Conservation (phyloP, 2,888 invertebrate genomes). For the Sinopyrophorus schimmeli region DNA sequence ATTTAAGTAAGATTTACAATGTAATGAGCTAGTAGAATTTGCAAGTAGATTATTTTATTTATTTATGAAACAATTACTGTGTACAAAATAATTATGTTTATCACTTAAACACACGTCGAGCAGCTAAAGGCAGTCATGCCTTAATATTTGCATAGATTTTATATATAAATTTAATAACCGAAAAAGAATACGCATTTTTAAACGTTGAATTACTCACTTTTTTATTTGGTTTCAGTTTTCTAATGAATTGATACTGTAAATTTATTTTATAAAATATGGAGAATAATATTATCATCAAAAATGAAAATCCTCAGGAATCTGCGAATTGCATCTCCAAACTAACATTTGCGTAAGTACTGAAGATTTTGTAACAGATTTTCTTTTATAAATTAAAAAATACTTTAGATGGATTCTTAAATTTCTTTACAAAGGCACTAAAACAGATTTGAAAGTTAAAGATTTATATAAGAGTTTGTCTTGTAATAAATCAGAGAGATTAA, state of each 20-base stretch:
- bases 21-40: too few relatives aligned
- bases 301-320: conserved; percentile 35
- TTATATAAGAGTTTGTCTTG: conserved; percentile 63
- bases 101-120: conserved; percentile 4
- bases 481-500: conserved; percentile 65
- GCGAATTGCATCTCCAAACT: conserved; percentile 35
- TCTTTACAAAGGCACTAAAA: conserved; percentile 59
- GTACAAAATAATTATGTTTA: not conserved
- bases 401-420: conserved; percentile 47
- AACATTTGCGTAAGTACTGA: conserved; percentile 26
- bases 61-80: too few relatives aligned
- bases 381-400: not conserved
- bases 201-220: too few relatives aligned
- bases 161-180: too few relatives aligned
- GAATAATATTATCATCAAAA: conserved; percentile 31
- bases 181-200: too few relatives aligned
- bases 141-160: not conserved
- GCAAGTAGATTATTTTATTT: too few relatives aligned
- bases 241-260: too few relatives aligned
- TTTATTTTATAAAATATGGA: conserved; percentile 33
- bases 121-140: not conserved
- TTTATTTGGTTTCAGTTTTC: not conserved
- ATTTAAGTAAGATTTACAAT: too few relatives aligned
- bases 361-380: not conserved
- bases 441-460: conserved; percentile 66